A percentile compares a stretch with the other conserved stretches of the same genome.
Evolutionary conservation across 2,888 invertebrate species (phyloP).

Genomic region (Cybosia mesomella): DNA sequence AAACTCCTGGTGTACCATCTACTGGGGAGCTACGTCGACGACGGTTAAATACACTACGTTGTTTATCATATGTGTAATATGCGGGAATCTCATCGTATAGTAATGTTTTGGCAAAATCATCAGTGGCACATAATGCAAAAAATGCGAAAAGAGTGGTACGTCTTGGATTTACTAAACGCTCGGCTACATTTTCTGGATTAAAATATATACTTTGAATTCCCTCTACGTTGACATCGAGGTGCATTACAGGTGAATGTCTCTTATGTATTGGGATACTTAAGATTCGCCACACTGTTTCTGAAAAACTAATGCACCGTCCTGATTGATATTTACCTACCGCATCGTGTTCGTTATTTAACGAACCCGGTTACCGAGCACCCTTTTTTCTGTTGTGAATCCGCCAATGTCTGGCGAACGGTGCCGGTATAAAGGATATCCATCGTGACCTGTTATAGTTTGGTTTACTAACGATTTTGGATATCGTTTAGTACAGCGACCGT

Average conservation of each 20-base stretch:
- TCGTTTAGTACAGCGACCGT: neutral
- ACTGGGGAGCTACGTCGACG: too few relatives aligned
- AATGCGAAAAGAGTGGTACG: constrained; percentile 8
- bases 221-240: neutral
- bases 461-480: too few relatives aligned
- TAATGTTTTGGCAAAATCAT: neutral
- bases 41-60: too few relatives aligned
- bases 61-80: too few relatives aligned
- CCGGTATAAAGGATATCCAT: neutral
- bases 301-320: constrained; percentile 20
- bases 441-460: neutral
- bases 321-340: constrained; percentile 21
- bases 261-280: constrained; percentile 10
- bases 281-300: constrained; percentile 15
- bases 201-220: neutral
- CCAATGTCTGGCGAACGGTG: too few relatives aligned
- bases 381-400: neutral
- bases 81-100: neutral
- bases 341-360: constrained; percentile 4
- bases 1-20: too few relatives aligned
- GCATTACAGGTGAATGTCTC: neutral
- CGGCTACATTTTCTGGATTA: neutral
- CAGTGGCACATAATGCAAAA: neutral
- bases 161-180: neutral
- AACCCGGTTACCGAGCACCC: neutral